A percentile compares a stretch with the other conserved stretches of the same genome.
Conservation (phyloP, 1,140 invertebrate species). For the Drosophila parabipectinata region DNA sequence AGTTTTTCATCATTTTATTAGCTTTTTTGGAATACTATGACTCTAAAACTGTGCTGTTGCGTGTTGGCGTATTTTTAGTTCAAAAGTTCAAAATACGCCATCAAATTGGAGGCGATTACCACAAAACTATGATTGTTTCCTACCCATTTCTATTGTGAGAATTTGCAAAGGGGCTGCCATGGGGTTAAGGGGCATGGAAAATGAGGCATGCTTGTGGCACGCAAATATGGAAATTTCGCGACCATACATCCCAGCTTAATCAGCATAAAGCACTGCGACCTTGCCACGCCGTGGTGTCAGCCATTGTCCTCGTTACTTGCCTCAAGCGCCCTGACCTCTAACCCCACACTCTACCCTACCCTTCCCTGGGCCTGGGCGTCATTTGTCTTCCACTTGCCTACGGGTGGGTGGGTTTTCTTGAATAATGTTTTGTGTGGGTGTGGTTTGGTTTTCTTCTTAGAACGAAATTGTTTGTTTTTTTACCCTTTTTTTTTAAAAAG, state of each 20-base stretch:
- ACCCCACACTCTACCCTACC: background rate
- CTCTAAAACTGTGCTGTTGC: slow-evolving; percentile 8
- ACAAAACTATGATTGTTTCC: slow-evolving; percentile 32
- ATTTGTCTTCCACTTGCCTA: slow-evolving; percentile 18
- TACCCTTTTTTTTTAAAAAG: background rate
- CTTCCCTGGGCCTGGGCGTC: slow-evolving; percentile 1
- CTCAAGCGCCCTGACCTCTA: slow-evolving; percentile 10
- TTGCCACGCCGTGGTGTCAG: slow-evolving; percentile 42
- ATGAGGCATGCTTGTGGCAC: slow-evolving; percentile 5
- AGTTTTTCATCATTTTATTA: slow-evolving; percentile 16
- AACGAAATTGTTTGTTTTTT: background rate
- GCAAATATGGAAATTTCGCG: slow-evolving; percentile 46
- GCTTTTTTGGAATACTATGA: background rate
- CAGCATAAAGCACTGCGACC: slow-evolving; percentile 36
- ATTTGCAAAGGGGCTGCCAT: background rate
- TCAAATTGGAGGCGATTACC: slow-evolving; percentile 28
- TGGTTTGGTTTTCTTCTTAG: background rate
- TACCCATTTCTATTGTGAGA: slow-evolving; percentile 20
- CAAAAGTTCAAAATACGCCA: slow-evolving; percentile 37
- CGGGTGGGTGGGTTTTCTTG: slow-evolving; percentile 9
- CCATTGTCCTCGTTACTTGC: slow-evolving; percentile 48
- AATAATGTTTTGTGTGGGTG: slow-evolving; percentile 6
- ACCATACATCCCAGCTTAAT: slow-evolving; percentile 29
- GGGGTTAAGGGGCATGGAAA: background rate
- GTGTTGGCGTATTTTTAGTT: slow-evolving; percentile 37